Percentiles rank a stretch among this genome's conserved stretches.
Evolutionary conservation across 1,140 invertebrate species (phyloP).

Genomic region (Aricia agestis): DNA sequence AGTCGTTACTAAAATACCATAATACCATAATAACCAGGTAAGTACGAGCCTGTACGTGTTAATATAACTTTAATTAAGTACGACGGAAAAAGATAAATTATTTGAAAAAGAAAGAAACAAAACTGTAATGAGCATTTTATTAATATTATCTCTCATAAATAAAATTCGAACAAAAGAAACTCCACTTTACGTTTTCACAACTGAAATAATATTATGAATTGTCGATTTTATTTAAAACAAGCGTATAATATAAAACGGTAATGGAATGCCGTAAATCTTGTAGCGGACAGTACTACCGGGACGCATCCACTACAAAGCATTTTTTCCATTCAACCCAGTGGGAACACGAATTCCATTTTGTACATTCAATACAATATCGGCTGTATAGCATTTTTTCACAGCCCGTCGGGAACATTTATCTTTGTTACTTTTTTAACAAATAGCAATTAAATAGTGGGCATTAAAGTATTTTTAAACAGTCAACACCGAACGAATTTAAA

Average conservation of each 20-base stretch:
- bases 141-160: neutral
- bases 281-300: slow-evolving; percentile 49
- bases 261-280: slow-evolving; percentile 62
- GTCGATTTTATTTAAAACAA: slow-evolving; percentile 24
- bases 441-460: slow-evolving; percentile 29
- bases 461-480: slow-evolving; percentile 32
- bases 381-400: slow-evolving; percentile 40
- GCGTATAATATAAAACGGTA: slow-evolving; percentile 35
- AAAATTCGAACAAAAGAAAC: neutral
- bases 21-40: too few relatives aligned
- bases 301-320: slow-evolving; percentile 52
- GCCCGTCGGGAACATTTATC: neutral
- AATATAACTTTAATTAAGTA: neutral
- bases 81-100: neutral
- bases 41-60: neutral
- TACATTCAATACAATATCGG: slow-evolving; percentile 55
- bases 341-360: slow-evolving; percentile 58
- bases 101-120: neutral
- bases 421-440: slow-evolving; percentile 27
- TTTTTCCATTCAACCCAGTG: slow-evolving; percentile 57
- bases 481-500: slow-evolving; percentile 38
- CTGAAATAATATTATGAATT: slow-evolving; percentile 16
- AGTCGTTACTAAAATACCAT: too few relatives aligned
- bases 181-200: neutral
- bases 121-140: neutral